These are phyloP conservation scores for Apodemia zela DNA, from an alignment of 2,888 invertebrate genomes.

Conservation along the genomic window DNA sequence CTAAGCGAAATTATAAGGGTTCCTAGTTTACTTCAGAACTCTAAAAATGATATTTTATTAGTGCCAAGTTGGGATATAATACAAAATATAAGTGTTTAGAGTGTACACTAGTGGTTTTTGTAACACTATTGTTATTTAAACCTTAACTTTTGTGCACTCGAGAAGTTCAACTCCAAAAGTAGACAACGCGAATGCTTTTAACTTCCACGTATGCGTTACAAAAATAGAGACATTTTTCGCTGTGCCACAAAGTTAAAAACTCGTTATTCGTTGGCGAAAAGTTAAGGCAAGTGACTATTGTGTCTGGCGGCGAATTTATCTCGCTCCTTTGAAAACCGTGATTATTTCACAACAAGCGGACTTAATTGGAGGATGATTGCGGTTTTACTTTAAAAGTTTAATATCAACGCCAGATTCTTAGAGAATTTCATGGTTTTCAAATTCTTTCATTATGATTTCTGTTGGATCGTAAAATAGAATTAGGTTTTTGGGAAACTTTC, in stretches of 20 bases:
- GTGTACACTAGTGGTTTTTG: background rate
- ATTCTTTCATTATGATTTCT: conserved; percentile 10
- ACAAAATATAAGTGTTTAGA: background rate
- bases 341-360: conserved; percentile 36
- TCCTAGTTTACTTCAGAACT: no score
- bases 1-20: no score
- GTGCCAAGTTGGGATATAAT: no score
- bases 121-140: background rate
- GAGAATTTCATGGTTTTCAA: conserved; percentile 7
- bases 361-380: conserved; percentile 37
- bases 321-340: conserved; percentile 41
- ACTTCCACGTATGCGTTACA: conserved; percentile 40
- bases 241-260: conserved; percentile 80
- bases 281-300: conserved; percentile 69
- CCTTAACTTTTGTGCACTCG: background rate
- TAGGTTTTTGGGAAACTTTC: conserved; percentile 2
- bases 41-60: no score
- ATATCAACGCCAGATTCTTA: conserved; percentile 14
- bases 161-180: no score
- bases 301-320: conserved; percentile 66
- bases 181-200: conserved; percentile 30
- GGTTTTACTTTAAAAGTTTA: conserved; percentile 27
- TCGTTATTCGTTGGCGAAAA: conserved; percentile 74
- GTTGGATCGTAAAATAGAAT: conserved; percentile 5
- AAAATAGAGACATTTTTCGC: conserved; percentile 76